Evolutionary conservation across 2,113 vertebrate species (phyloP).

Genomic region (Hirundichthys speculiger): DNA sequence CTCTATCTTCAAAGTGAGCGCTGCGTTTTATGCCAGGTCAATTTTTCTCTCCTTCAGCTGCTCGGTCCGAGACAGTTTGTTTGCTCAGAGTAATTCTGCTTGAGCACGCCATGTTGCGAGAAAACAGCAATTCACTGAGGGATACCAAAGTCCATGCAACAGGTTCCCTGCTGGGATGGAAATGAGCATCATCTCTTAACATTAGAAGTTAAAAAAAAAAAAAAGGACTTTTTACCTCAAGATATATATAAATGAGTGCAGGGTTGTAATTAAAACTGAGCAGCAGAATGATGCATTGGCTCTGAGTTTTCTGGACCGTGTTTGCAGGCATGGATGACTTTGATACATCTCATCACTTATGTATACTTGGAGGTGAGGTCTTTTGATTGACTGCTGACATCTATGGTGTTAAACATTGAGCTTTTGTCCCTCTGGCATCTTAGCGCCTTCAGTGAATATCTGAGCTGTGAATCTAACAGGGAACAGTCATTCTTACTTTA

Average conservation of each 20-base stretch:
- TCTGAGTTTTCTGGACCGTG: no score
- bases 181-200: slow-evolving; percentile 19
- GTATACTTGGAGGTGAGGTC: no score
- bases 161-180: slow-evolving; percentile 22
- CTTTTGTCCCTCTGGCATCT: no score
- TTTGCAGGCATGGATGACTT: no score
- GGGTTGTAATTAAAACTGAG: slow-evolving; percentile 31
- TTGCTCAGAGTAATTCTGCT: not conserved
- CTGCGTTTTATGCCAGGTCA: no score
- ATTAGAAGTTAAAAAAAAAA: no score
- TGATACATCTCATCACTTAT: no score
- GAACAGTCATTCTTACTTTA: no score
- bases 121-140: slow-evolving; percentile 1
- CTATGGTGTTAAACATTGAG: no score
- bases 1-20: slow-evolving; percentile 2
- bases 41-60: not conserved
- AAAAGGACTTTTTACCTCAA: not conserved
- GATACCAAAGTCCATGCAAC: slow-evolving; percentile 23
- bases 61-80: not conserved
- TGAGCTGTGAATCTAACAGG: no score
- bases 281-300: slow-evolving; percentile 5
- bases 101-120: slow-evolving; percentile 20
- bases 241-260: slow-evolving; percentile 11
- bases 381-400: no score
- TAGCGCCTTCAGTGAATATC: no score